Evolutionary conservation across 2,888 invertebrate genomes (phyloP).

Genomic region (Caenorhabditis sinica): DNA sequence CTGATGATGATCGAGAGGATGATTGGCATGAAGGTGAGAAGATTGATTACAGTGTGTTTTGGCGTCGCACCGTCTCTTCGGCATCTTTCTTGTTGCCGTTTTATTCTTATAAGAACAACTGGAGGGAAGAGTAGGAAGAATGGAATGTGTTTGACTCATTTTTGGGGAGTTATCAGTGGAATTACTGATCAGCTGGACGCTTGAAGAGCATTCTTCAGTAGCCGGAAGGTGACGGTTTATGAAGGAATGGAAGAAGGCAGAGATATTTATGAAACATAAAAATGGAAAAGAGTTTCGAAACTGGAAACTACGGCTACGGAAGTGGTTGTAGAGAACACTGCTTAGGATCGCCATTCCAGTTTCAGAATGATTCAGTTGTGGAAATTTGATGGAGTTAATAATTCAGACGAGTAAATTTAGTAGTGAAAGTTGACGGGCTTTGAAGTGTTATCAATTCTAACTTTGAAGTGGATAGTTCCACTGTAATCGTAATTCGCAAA

Average conservation of each 20-base stretch:
- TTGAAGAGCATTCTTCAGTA: conserved; percentile 31
- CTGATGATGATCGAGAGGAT: conserved; percentile 52
- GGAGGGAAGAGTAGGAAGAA: conserved; percentile 1
- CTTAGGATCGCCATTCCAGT: too few relatives aligned
- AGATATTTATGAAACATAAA: conserved; percentile 23
- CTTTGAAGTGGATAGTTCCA: too few relatives aligned
- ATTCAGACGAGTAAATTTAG: too few relatives aligned
- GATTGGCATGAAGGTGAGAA: conserved; percentile 60
- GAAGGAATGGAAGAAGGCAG: conserved; percentile 3
- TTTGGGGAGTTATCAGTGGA: conserved; percentile 51
- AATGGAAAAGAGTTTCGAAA: conserved; percentile 9
- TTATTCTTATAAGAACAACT: not conserved
- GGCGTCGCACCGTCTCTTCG: conserved; percentile 57
- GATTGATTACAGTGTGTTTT: conserved; percentile 58
- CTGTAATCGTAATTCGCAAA: too few relatives aligned
- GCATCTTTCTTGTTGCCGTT: conserved; percentile 9
- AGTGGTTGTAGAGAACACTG: not conserved
- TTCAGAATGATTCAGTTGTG: too few relatives aligned
- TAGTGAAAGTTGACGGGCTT: too few relatives aligned
- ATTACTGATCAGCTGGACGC: conserved; percentile 32
- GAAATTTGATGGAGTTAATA: too few relatives aligned
- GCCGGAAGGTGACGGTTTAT: conserved; percentile 16
- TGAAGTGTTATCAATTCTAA: too few relatives aligned
- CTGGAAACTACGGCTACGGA: not conserved
- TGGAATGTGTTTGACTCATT: conserved; percentile 55